A percentile compares a stretch with the other conserved stretches of the same genome.
phyloP scores from a whole-genome alignment of 2,113 vertebrate species.

The Microtus pennsylvanicus region DNA sequence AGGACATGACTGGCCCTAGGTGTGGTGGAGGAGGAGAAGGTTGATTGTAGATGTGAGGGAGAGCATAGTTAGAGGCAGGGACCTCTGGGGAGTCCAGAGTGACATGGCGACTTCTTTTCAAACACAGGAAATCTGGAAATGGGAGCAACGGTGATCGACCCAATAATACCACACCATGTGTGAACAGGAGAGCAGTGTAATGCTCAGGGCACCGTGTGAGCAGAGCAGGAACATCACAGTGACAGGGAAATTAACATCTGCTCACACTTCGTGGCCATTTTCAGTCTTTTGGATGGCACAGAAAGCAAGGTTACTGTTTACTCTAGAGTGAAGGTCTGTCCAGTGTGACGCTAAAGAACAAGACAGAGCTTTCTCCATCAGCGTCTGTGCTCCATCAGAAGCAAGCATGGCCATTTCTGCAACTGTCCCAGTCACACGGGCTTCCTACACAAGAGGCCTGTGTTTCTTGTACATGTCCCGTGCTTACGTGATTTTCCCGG shows the following conservation, averaged over 20 bases:
- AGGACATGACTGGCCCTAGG: not conserved
- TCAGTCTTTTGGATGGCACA: not conserved
- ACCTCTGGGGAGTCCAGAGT: not conserved
- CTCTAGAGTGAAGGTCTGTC: not conserved
- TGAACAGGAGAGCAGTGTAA: not conserved
- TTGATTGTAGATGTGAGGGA: not conserved
- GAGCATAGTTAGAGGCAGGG: not conserved
- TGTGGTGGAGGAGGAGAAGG: not conserved
- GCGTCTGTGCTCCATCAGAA: not conserved
- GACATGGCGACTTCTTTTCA: not conserved
- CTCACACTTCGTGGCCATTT: not conserved
- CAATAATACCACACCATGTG: not conserved
- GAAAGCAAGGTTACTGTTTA: not conserved
- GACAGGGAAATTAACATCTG: not conserved
- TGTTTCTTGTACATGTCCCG: not conserved
- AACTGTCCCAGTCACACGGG: not conserved
- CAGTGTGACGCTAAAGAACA: fast-evolving
- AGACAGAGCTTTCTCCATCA: too few relatives aligned
- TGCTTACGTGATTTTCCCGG: not conserved
- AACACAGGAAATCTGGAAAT: not conserved
- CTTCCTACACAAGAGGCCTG: not conserved
- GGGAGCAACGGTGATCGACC: not conserved
- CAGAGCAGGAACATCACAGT: not conserved
- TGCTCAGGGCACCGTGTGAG: not conserved
- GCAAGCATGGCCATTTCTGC: not conserved